Evolutionary conservation across 2,797 vertebrate genomes (phyloP).

Genomic region (Pelochelys cantorii): DNA sequence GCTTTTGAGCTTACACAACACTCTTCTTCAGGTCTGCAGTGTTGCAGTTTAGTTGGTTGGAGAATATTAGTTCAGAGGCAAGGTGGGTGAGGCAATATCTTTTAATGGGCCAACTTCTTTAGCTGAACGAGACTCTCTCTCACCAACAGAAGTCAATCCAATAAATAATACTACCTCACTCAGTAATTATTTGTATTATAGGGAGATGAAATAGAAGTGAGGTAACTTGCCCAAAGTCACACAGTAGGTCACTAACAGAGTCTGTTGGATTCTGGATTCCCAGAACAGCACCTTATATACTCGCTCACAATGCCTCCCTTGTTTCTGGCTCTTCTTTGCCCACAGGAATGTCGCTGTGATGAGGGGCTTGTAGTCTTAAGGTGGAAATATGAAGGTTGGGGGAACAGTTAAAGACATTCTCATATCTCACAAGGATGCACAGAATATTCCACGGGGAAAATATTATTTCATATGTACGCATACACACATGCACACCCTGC

Average conservation of each 20-base stretch:
- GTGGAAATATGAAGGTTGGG: background rate
- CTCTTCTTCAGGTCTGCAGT: background rate
- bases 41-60: background rate
- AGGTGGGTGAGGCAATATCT: background rate
- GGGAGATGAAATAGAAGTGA: background rate
- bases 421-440: rapidly evolving
- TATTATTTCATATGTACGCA: background rate
- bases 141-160: background rate
- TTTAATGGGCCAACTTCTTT: background rate
- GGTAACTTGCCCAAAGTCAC: background rate
- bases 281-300: background rate
- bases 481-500: background rate
- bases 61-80: background rate
- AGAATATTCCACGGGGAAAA: background rate
- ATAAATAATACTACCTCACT: background rate
- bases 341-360: background rate
- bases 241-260: background rate
- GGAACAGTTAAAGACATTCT: background rate
- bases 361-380: background rate
- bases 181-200: background rate
- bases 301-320: background rate
- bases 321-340: background rate
- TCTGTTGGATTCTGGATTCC: background rate
- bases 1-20: background rate
- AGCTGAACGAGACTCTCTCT: background rate